Evolutionary conservation across 2,888 invertebrate genomes (phyloP).

Genomic region (Drosophila niveifrons): DNA sequence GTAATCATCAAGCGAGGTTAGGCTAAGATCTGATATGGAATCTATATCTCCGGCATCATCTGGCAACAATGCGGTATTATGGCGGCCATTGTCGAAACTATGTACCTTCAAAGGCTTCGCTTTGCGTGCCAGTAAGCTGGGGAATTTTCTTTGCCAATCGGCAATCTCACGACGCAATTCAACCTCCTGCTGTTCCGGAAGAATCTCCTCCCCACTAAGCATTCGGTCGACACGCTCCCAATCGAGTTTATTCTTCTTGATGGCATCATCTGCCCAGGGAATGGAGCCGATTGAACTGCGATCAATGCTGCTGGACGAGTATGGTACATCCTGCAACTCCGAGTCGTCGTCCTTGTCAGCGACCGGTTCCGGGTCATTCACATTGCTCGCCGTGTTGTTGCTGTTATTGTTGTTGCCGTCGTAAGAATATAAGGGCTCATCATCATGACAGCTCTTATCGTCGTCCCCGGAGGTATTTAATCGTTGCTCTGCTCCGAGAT

Average conservation of each 20-base stretch:
- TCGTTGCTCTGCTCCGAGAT: slow-evolving; percentile 62
- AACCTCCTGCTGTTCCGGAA: slow-evolving; percentile 73
- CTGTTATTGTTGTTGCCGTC: slow-evolving; percentile 35
- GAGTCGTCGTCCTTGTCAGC: slow-evolving; percentile 77
- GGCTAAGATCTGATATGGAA: slow-evolving; percentile 79
- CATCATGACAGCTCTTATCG: slow-evolving; percentile 48
- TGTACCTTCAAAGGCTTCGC: slow-evolving; percentile 51
- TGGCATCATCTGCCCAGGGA: slow-evolving; percentile 85
- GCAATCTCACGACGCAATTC: slow-evolving; percentile 83
- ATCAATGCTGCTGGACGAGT: slow-evolving; percentile 84
- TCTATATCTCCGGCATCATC: slow-evolving; percentile 65
- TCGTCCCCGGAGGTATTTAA: slow-evolving; percentile 53
- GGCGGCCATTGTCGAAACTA: slow-evolving; percentile 57
- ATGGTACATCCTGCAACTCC: slow-evolving; percentile 83
- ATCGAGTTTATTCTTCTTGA: slow-evolving; percentile 84
- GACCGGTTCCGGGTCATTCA: slow-evolving; percentile 43
- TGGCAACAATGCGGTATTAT: slow-evolving; percentile 16
- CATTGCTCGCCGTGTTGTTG: slow-evolving; percentile 38
- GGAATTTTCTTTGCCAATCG: slow-evolving; percentile 85
- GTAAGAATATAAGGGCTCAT: slow-evolving; percentile 52
- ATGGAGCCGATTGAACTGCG: slow-evolving; percentile 85
- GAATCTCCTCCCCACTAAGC: slow-evolving; percentile 78
- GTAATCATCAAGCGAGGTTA: slow-evolving; percentile 76
- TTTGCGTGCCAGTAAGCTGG: slow-evolving; percentile 67
- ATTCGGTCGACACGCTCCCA: slow-evolving; percentile 85